Conservation (phyloP, 1,140 invertebrate genomes). For the Ruditapes philippinarum region DNA sequence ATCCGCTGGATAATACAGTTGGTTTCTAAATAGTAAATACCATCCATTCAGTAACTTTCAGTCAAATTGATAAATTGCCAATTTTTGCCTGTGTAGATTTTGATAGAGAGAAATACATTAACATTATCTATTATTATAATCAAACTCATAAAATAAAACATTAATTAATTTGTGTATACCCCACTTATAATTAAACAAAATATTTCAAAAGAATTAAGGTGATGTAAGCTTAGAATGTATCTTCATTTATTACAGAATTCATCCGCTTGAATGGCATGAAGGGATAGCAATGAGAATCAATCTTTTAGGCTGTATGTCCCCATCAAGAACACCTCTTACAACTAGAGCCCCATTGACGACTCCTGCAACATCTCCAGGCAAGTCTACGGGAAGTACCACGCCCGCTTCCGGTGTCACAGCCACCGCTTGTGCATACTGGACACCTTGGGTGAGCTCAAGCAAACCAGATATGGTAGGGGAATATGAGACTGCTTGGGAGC, state of each 20-base stretch:
- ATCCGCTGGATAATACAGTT: no score
- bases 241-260: conserved; percentile 63
- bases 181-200: no score
- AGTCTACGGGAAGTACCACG: background rate
- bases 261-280: conserved; percentile 78
- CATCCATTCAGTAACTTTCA: no score
- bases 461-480: conserved; percentile 83
- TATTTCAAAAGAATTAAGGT: no score
- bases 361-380: background rate
- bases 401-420: conserved; percentile 35
- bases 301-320: conserved; percentile 78
- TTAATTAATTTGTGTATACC: no score
- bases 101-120: no score
- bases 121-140: no score
- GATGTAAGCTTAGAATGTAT: no score
- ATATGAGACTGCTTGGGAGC: conserved; percentile 82
- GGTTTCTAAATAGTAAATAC: no score
- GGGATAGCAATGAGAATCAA: conserved; percentile 78
- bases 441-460: conserved; percentile 85
- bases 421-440: conserved; percentile 83
- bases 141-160: no score
- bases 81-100: no score
- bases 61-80: no score
- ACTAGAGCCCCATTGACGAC: conserved; percentile 47
- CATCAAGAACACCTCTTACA: conserved; percentile 66